Percentiles rank a stretch among this genome's conserved stretches.
Conservation (phyloP, 2,113 vertebrate genomes). For the Larimichthys crocea region DNA sequence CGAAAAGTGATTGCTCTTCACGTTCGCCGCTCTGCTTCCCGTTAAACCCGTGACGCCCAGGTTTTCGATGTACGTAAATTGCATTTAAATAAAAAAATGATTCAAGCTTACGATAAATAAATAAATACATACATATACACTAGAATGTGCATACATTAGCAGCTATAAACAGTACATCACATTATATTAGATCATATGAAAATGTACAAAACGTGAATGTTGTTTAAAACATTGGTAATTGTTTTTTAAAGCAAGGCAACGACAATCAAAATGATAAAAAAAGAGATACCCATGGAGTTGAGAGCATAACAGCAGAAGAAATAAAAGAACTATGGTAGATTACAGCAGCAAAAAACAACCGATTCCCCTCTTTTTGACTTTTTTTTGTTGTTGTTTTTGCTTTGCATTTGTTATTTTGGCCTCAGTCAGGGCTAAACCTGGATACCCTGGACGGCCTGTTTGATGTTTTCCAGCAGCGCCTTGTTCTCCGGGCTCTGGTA, state of each 20-base stretch:
- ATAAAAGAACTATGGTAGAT: constrained; percentile 74
- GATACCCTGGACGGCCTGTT: constrained; percentile 99
- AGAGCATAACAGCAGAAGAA: constrained; percentile 75
- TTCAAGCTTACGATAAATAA: constrained; percentile 89
- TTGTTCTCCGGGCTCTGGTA: constrained; percentile 99
- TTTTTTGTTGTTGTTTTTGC: constrained; percentile 64
- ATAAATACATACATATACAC: constrained; percentile 94
- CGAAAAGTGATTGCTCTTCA: constrained; percentile 84
- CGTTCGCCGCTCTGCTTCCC: constrained; percentile 62
- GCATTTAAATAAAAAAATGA: constrained; percentile 87
- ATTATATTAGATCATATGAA: constrained; percentile 97
- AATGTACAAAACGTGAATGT: constrained; percentile 98
- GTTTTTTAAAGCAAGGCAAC: constrained; percentile 94
- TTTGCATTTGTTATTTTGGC: constrained; percentile 52
- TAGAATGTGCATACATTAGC: constrained; percentile 96
- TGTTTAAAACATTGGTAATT: constrained; percentile 91
- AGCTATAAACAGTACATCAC: constrained; percentile 98
- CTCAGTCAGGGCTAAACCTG: constrained; percentile 84
- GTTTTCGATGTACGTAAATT: constrained; percentile 78
- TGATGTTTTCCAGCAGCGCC: constrained; percentile 99
- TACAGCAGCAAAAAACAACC: constrained; percentile 93
- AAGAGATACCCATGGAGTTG: constrained; percentile 67
- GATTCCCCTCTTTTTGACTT: constrained; percentile 67
- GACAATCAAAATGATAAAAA: constrained; percentile 71
- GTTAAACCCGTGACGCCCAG: constrained; percentile 61